These are phyloP conservation scores for Marasmarcha lunaedactyla DNA, from an alignment of 2,888 invertebrate genomes.

Conservation along the genomic window DNA sequence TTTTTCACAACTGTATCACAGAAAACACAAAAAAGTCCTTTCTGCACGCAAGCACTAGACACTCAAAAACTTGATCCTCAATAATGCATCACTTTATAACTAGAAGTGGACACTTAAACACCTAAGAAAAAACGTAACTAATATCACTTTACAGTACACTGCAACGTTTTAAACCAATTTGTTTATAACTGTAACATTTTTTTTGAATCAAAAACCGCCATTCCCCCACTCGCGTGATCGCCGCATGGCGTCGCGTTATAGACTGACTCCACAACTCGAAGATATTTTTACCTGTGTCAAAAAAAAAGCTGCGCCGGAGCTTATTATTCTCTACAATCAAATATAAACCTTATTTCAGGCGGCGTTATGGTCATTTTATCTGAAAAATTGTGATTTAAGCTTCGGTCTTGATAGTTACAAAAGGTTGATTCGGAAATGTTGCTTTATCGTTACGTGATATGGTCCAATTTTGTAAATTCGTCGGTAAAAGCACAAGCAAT, in stretches of 20 bases:
- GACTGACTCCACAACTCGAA: constrained; percentile 41
- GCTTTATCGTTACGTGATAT: not conserved
- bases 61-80: constrained; percentile 17
- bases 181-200: too few species aligned
- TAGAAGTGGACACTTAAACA: not conserved
- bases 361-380: too few species aligned
- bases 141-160: not conserved
- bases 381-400: too few species aligned
- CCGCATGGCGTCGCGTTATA: constrained; percentile 24
- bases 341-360: not conserved
- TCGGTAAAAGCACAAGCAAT: not conserved
- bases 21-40: constrained; percentile 33
- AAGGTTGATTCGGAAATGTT: not conserved
- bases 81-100: not conserved
- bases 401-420: not conserved
- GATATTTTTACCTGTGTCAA: constrained; percentile 64
- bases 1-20: constrained; percentile 17
- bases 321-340: not conserved
- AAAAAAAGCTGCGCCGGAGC: constrained; percentile 36
- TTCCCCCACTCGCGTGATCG: too few species aligned
- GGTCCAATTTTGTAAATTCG: not conserved
- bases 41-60: constrained; percentile 34
- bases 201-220: too few species aligned
- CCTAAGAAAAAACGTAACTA: not conserved
- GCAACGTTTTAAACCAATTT: constrained; percentile 6